Percentiles rank a stretch among this genome's conserved stretches.
These are phyloP conservation scores for Arenaria interpres DNA, from an alignment of 2,113 vertebrate species.

Conservation along the genomic window DNA sequence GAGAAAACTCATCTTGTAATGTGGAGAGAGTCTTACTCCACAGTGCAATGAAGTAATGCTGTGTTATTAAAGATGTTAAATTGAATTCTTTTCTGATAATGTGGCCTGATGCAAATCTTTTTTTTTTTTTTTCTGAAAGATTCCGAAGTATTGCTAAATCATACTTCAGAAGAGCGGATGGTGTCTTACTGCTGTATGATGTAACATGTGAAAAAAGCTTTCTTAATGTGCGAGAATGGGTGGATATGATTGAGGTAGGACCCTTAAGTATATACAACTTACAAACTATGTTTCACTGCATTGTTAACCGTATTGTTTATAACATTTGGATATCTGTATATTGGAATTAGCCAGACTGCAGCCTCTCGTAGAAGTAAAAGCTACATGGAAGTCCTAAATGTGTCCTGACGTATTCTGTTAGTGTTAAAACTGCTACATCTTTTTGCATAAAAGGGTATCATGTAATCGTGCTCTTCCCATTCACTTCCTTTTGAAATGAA, in stretches of 20 bases:
- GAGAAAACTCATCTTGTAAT: not conserved
- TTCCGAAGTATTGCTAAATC: conserved; percentile 97
- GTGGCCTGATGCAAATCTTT: not conserved
- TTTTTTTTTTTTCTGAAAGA: conserved; percentile 64
- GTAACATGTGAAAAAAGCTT: conserved; percentile 93
- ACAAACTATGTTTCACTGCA: not conserved
- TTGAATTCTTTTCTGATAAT: not conserved
- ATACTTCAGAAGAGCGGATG: conserved; percentile 94
- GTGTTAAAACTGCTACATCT: not conserved
- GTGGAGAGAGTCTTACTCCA: not conserved
- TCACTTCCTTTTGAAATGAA: not conserved
- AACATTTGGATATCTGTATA: not conserved
- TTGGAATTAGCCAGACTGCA: not conserved
- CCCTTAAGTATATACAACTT: not conserved
- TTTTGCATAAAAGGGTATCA: not conserved
- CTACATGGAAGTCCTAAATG: not conserved
- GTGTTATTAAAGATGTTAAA: not conserved
- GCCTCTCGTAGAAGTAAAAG: not conserved
- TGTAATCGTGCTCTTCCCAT: not conserved
- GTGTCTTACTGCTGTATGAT: conserved; percentile 91
- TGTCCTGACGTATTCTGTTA: not conserved
- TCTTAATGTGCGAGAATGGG: conserved; percentile 92
- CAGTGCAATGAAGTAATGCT: not conserved
- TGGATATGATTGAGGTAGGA: conserved; percentile 93
- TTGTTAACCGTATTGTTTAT: not conserved